These are phyloP conservation scores for Fissipunctia ypsillon DNA, from an alignment of 2,888 invertebrate species.

Conservation along the genomic window DNA sequence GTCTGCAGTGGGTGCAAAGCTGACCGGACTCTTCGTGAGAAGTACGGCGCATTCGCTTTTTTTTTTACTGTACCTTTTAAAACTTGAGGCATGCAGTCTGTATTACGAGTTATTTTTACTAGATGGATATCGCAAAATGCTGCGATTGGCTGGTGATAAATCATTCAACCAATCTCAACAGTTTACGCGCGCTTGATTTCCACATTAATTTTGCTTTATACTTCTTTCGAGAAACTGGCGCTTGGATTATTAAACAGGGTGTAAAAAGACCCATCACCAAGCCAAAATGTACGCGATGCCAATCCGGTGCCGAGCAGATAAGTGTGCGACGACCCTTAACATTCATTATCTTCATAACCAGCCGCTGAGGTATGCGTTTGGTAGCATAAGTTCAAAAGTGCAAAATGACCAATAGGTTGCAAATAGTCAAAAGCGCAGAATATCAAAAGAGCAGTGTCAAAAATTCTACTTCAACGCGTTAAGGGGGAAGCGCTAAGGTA, in stretches of 20 bases:
- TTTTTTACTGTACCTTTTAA: too few relatives aligned
- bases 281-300: not conserved
- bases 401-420: too few relatives aligned
- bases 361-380: too few relatives aligned
- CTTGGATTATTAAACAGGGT: not conserved
- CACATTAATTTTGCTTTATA: not conserved
- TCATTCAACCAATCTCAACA: not conserved
- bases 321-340: not conserved
- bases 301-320: not conserved
- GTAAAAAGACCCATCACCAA: not conserved
- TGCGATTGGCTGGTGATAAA: too few relatives aligned
- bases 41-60: too few relatives aligned
- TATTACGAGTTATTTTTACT: not conserved
- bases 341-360: not conserved
- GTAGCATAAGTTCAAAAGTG: too few relatives aligned
- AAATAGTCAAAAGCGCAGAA: too few relatives aligned
- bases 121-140: not conserved
- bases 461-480: too few relatives aligned
- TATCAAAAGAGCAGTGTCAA: too few relatives aligned
- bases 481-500: too few relatives aligned
- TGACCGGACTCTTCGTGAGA: too few relatives aligned
- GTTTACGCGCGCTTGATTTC: not conserved
- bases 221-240: not conserved
- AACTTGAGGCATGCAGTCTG: not conserved
- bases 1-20: not conserved